phyloP scores from a whole-genome alignment of 2,797 vertebrate genomes.

The Chiloscyllium punctatum region DNA sequence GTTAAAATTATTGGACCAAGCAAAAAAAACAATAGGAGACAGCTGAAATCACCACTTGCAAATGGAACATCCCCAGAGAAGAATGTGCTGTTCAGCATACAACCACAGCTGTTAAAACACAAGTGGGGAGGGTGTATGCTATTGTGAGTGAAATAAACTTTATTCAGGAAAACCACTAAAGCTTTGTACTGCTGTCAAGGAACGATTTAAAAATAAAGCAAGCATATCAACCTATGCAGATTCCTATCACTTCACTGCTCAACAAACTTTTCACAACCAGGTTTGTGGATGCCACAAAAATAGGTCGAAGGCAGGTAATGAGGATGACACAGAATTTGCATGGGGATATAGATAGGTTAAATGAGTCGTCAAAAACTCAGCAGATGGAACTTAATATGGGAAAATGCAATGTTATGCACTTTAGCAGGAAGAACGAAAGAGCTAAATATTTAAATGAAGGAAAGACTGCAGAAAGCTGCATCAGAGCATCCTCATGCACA shows the following conservation, averaged over 20 bases:
- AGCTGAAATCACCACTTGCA: conserved; percentile 24
- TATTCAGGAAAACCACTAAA: background rate
- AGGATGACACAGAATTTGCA: no score
- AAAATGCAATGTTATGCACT: no score
- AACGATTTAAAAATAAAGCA: background rate
- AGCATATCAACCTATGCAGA: background rate
- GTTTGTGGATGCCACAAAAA: no score
- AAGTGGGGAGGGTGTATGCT: background rate
- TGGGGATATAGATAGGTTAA: no score
- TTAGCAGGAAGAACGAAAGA: no score
- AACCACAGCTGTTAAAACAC: conserved; percentile 28
- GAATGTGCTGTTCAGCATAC: background rate
- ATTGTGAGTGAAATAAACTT: background rate
- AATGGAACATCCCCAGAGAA: conserved; percentile 28
- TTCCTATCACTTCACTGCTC: background rate
- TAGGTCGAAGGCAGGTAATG: no score
- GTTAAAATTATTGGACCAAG: conserved; percentile 24
- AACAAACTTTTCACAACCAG: background rate
- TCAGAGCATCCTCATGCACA: no score
- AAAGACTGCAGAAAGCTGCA: no score
- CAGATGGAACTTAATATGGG: no score
- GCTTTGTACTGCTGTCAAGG: background rate
- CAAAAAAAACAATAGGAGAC: background rate
- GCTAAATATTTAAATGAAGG: no score
- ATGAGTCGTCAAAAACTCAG: no score